Conservation (phyloP, 2,797 vertebrate species). For the Phoebastria nigripes region DNA sequence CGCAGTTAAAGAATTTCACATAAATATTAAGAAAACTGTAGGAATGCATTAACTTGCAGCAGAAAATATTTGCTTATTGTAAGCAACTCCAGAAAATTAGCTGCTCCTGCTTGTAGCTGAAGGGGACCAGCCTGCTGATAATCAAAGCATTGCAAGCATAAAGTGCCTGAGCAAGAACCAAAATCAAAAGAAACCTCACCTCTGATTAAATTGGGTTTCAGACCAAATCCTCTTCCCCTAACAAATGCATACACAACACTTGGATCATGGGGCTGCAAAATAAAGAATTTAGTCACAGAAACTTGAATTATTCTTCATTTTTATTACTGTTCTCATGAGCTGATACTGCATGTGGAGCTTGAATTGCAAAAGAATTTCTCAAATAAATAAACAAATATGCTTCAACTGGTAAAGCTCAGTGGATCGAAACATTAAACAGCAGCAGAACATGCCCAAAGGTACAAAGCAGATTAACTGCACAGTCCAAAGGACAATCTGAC, state of each 20-base stretch:
- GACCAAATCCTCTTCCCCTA: not conserved
- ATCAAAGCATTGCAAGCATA: not conserved
- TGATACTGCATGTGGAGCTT: not conserved
- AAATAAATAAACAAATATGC: not conserved
- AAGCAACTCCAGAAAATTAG: not conserved
- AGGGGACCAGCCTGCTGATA: not conserved
- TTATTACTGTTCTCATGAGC: not conserved
- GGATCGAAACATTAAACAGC: not conserved
- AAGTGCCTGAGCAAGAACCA: not conserved
- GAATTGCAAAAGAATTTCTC: not conserved
- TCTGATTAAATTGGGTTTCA: not conserved
- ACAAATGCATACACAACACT: not conserved
- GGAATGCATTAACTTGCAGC: not conserved
- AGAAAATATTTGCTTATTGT: not conserved
- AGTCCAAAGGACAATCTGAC: not conserved
- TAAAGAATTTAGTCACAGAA: not conserved
- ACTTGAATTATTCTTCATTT: not conserved
- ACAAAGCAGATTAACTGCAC: not conserved
- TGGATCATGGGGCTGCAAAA: not conserved
- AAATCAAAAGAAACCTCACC: not conserved
- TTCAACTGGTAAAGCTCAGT: not conserved
- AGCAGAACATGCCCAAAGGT: not conserved
- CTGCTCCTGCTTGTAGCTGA: not conserved
- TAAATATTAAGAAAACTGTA: not conserved
- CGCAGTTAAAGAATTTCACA: not conserved